These are phyloP conservation scores for Leptopilina syphax DNA, from an alignment of 2,888 invertebrate genomes.

Conservation along the genomic window DNA sequence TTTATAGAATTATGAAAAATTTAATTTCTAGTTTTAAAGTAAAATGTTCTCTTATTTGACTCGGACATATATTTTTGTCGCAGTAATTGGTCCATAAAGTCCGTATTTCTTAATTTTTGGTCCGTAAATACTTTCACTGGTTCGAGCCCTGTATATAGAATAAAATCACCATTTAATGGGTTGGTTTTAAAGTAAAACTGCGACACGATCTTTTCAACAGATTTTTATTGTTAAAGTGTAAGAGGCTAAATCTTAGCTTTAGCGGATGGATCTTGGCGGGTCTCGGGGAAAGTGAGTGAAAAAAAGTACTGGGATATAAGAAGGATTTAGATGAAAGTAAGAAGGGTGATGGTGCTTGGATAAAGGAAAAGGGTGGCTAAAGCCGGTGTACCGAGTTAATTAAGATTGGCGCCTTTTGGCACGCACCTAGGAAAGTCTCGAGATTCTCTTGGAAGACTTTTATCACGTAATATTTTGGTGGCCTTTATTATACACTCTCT, in stretches of 20 bases:
- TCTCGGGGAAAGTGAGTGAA: slow-evolving; percentile 43
- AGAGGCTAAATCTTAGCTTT: background rate
- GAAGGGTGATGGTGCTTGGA: slow-evolving; percentile 14
- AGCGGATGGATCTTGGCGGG: slow-evolving; percentile 14
- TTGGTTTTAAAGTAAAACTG: too few relatives aligned
- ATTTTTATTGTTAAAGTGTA: slow-evolving; percentile 2
- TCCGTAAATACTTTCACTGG: too few relatives aligned
- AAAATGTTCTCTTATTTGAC: too few relatives aligned
- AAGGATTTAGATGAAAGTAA: slow-evolving; percentile 60
- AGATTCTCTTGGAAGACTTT: slow-evolving; percentile 29
- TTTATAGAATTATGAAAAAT: too few relatives aligned
- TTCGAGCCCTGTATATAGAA: too few relatives aligned
- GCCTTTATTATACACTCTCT: slow-evolving; percentile 19
- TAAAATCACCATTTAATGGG: too few relatives aligned
- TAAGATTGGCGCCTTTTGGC: slow-evolving; percentile 58
- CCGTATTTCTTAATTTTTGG: too few relatives aligned
- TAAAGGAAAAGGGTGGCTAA: slow-evolving; percentile 44
- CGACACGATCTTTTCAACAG: background rate
- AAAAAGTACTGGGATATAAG: slow-evolving; percentile 60
- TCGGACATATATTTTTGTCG: too few relatives aligned
- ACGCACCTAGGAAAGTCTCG: slow-evolving; percentile 20
- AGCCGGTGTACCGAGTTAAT: slow-evolving; percentile 65
- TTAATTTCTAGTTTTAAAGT: too few relatives aligned
- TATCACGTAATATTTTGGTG: slow-evolving; percentile 38
- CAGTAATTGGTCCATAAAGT: too few relatives aligned